Evolutionary conservation across 2,888 invertebrate genomes (phyloP).

Genomic region (Eutolmus rufibarbis): DNA sequence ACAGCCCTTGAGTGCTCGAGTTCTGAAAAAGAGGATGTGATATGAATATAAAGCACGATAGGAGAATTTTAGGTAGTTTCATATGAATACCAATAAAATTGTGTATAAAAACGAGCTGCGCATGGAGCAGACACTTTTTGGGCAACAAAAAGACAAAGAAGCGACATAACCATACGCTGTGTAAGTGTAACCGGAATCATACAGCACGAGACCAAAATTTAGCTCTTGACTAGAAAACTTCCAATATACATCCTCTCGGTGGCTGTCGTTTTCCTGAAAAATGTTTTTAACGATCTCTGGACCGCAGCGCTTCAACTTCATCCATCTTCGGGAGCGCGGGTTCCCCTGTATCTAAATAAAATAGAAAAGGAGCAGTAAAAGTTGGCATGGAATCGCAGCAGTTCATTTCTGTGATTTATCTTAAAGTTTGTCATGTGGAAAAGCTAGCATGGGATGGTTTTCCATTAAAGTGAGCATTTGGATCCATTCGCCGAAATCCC

Average conservation of each 20-base stretch:
- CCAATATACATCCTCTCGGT: neutral
- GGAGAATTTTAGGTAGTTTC: neutral
- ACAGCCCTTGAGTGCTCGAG: neutral
- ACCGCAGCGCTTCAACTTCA: neutral
- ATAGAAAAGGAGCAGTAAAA: neutral
- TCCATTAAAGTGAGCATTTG: neutral
- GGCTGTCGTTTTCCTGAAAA: neutral
- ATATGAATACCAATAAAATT: neutral
- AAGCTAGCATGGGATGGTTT: neutral
- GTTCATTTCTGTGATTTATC: slow-evolving; percentile 11
- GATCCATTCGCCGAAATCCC: neutral
- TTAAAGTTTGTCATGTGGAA: slow-evolving; percentile 10
- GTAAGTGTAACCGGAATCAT: neutral
- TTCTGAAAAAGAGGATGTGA: neutral
- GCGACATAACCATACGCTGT: neutral
- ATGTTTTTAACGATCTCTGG: neutral
- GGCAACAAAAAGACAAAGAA: neutral
- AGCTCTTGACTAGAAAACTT: neutral
- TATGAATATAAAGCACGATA: neutral
- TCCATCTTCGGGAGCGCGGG: neutral
- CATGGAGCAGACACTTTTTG: neutral
- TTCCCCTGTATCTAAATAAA: neutral
- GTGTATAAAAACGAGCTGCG: neutral
- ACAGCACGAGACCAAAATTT: neutral
- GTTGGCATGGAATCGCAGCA: neutral